These are phyloP conservation scores for Trochalopteron elliotii DNA, from an alignment of 2,113 vertebrate species.

Conservation along the genomic window DNA sequence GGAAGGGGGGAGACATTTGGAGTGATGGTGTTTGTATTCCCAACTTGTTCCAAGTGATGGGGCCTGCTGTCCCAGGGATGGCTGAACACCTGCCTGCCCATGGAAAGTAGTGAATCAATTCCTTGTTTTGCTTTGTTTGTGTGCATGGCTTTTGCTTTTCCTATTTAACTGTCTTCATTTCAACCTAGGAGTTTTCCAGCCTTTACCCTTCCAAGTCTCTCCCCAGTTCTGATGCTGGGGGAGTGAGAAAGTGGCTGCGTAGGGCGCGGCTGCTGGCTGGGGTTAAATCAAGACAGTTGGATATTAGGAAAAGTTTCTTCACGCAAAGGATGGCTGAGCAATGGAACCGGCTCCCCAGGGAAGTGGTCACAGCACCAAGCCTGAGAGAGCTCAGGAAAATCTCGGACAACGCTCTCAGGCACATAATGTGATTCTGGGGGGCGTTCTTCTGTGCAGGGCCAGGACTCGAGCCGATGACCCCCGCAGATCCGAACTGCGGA, in stretches of 20 bases:
- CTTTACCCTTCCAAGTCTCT: background rate
- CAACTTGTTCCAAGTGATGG: background rate
- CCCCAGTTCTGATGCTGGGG: too few species aligned
- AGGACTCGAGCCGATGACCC: accelerated
- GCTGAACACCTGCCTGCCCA: background rate
- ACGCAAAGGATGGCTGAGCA: background rate
- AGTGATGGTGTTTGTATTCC: background rate
- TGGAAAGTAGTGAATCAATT: background rate
- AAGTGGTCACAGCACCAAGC: background rate
- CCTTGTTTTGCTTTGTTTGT: background rate
- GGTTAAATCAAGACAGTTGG: background rate
- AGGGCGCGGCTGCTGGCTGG: too few species aligned
- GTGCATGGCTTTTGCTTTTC: background rate
- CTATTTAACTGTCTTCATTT: background rate
- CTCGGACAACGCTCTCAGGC: background rate
- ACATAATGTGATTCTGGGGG: accelerated
- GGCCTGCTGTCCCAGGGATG: background rate
- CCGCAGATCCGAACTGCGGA: accelerated
- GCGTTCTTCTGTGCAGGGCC: too few species aligned
- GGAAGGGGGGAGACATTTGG: background rate
- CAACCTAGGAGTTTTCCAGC: background rate
- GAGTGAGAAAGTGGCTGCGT: background rate
- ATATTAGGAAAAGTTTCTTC: background rate
- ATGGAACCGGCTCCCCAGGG: too few species aligned
- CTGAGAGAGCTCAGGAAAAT: too few species aligned